These are phyloP conservation scores for Carapus acus DNA, from an alignment of 2,797 vertebrate species.

Conservation along the genomic window DNA sequence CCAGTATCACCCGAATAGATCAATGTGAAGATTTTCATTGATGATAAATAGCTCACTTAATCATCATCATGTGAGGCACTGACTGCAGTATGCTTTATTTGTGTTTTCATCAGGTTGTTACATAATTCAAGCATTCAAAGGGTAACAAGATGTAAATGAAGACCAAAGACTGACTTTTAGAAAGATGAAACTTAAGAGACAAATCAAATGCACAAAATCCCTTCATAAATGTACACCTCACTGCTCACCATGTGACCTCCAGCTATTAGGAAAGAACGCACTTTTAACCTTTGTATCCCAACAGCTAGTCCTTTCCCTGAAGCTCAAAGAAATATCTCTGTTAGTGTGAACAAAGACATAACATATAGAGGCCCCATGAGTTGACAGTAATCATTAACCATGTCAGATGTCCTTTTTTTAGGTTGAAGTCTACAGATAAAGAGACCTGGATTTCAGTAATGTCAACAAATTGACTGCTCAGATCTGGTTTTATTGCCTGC, in stretches of 20 bases:
- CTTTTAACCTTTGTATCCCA: conserved; percentile 38
- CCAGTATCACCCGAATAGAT: background rate
- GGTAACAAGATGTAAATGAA: too few species aligned
- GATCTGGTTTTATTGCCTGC: conserved; percentile 13
- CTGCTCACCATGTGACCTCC: background rate
- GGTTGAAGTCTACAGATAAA: conserved; percentile 41
- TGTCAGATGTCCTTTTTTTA: conserved; percentile 21
- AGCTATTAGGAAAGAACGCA: conserved; percentile 16
- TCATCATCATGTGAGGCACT: background rate
- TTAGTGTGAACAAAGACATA: conserved; percentile 35
- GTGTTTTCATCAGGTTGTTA: background rate
- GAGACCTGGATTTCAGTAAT: conserved; percentile 16
- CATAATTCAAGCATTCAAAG: too few species aligned
- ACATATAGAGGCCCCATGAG: conserved; percentile 41
- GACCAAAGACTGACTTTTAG: background rate
- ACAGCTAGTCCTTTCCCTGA: conserved; percentile 33
- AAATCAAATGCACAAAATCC: conserved; percentile 2
- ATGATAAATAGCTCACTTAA: background rate
- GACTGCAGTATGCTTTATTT: too few species aligned
- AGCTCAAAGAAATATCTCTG: conserved; percentile 36
- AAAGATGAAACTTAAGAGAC: background rate
- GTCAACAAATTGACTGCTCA: conserved; percentile 23
- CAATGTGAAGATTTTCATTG: background rate
- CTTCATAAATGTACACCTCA: background rate
- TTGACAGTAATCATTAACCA: conserved; percentile 51